Evolutionary conservation across 2,888 invertebrate genomes (phyloP).

Genomic region (Machimus rusticus): DNA sequence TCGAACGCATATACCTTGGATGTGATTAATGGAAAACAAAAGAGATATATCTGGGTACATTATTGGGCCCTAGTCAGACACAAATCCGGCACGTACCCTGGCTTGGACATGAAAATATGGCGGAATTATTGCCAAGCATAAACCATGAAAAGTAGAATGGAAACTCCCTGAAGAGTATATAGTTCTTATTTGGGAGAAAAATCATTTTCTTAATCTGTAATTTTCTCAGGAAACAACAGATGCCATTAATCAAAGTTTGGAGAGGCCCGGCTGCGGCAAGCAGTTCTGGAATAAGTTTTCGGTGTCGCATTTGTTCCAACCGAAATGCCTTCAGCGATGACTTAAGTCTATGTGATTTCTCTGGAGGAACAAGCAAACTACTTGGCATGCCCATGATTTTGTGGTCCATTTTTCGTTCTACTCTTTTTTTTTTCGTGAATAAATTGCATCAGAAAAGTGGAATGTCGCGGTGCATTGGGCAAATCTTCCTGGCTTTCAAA

Average conservation of each 20-base stretch:
- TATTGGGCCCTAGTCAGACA: background rate
- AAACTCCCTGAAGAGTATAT: background rate
- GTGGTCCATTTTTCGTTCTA: background rate
- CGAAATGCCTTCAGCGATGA: background rate
- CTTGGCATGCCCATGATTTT: background rate
- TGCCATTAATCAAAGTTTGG: background rate
- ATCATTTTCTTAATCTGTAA: background rate
- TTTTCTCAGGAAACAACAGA: background rate
- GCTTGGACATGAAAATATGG: background rate
- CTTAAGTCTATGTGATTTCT: background rate
- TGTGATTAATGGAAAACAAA: background rate
- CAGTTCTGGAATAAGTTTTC: background rate
- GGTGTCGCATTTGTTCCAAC: background rate
- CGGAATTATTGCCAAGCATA: background rate
- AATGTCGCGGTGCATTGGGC: background rate
- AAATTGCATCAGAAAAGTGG: background rate
- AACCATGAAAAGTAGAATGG: background rate
- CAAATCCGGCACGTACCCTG: background rate
- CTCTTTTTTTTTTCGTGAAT: background rate
- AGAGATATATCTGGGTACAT: background rate
- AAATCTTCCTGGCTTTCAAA: background rate
- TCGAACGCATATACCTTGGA: background rate
- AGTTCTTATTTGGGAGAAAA: background rate
- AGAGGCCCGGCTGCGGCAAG: background rate
- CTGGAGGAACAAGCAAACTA: background rate